These are phyloP conservation scores for Solenopsis invicta DNA, from an alignment of 1,140 invertebrate species.

Conservation along the genomic window DNA sequence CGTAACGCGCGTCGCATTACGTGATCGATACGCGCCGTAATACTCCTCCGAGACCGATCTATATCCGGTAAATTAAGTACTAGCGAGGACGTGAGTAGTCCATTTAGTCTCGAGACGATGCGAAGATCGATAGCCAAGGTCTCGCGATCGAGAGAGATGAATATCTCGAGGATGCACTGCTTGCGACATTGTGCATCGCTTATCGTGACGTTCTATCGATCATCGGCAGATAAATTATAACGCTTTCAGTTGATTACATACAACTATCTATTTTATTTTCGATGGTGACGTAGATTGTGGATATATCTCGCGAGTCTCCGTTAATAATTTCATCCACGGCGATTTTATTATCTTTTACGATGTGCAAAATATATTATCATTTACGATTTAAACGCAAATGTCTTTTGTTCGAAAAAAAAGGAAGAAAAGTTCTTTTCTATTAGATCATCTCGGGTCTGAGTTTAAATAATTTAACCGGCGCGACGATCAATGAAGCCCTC, in stretches of 20 bases:
- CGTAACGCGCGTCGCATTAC: conserved; percentile 10
- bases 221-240: conserved; percentile 32
- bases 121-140: conserved; percentile 47
- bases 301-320: background rate
- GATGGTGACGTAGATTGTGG: background rate
- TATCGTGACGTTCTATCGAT: conserved; percentile 28
- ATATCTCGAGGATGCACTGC: conserved; percentile 6
- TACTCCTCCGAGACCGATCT: conserved; percentile 22
- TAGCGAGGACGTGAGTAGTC: background rate
- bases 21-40: conserved; percentile 33
- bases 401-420: background rate
- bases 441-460: background rate
- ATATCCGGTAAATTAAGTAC: conserved; percentile 53
- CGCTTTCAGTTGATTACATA: conserved; percentile 15
- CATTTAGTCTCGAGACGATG: conserved; percentile 26
- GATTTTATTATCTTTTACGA: background rate
- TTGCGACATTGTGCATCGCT: conserved; percentile 21
- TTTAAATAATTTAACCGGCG: background rate
- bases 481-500: background rate
- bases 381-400: background rate
- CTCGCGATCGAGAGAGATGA: background rate
- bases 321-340: background rate
- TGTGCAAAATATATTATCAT: background rate
- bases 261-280: background rate
- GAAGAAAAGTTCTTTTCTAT: background rate